Percentiles rank a stretch among this genome's conserved stretches.
Evolutionary conservation across 2,113 vertebrate genomes (phyloP).

Genomic region (Poecile atricapillus): DNA sequence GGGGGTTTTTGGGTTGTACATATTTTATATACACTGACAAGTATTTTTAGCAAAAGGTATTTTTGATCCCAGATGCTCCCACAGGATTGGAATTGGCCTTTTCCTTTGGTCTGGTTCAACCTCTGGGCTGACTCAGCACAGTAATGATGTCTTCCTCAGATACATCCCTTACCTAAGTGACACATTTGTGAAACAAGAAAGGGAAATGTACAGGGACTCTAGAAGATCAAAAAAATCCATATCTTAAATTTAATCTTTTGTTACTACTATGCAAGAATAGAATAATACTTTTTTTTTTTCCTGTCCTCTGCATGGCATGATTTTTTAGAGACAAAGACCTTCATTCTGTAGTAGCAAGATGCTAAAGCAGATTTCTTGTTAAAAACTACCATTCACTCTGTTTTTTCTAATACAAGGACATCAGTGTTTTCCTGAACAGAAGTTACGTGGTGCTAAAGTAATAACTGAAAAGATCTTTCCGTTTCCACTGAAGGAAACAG

Average conservation of each 20-base stretch:
- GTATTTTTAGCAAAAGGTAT: neutral
- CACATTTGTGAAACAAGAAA: neutral
- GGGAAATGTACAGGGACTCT: neutral
- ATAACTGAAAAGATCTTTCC: neutral
- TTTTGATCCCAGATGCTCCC: neutral
- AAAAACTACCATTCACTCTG: neutral
- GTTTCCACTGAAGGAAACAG: conserved; percentile 44
- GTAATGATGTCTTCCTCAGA: neutral
- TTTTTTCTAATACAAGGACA: conserved; percentile 3
- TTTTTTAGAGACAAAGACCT: neutral
- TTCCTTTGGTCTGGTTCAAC: neutral
- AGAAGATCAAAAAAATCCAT: neutral
- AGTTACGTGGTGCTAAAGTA: neutral
- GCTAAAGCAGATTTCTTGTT: neutral
- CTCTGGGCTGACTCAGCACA: neutral
- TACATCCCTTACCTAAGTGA: neutral
- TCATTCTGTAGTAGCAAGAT: neutral
- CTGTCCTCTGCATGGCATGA: neutral
- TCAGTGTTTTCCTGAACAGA: neutral
- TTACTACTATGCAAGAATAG: neutral
- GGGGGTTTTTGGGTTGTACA: neutral
- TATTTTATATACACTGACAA: neutral
- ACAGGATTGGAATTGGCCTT: neutral
- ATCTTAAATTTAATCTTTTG: neutral
- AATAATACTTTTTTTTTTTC: neutral